phyloP scores from a whole-genome alignment of 2,797 vertebrate species.

The Novumbra hubbsi region DNA sequence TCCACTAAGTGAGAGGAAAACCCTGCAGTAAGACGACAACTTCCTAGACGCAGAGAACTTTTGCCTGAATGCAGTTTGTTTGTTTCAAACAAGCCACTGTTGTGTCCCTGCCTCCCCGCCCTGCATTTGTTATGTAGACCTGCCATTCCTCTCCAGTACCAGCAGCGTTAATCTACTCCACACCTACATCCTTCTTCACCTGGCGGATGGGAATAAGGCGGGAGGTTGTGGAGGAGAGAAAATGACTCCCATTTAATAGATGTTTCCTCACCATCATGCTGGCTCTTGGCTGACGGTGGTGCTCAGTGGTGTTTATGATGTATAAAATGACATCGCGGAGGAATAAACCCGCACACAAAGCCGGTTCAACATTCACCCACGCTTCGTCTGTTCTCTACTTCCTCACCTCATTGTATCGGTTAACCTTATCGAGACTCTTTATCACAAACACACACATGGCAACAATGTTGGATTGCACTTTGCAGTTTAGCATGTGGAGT shows the following conservation, averaged over 20 bases:
- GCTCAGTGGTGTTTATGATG: slow-evolving; percentile 77
- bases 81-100: slow-evolving; percentile 37
- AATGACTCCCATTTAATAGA: slow-evolving; percentile 71
- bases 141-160: slow-evolving; percentile 48
- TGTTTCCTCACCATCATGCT: slow-evolving; percentile 60
- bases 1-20: too few species aligned
- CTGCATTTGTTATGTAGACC: slow-evolving; percentile 55
- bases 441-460: background rate
- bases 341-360: slow-evolving; percentile 64
- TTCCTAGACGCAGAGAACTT: slow-evolving; percentile 22
- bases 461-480: background rate
- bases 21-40: too few species aligned
- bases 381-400: slow-evolving; percentile 47
- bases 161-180: slow-evolving; percentile 67
- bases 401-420: slow-evolving; percentile 48
- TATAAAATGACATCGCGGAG: slow-evolving; percentile 76
- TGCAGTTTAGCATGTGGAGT: background rate
- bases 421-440: background rate
- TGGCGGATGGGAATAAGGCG: slow-evolving; percentile 61
- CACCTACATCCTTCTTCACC: slow-evolving; percentile 53
- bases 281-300: slow-evolving; percentile 64
- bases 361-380: slow-evolving; percentile 54
- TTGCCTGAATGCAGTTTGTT: slow-evolving; percentile 31
- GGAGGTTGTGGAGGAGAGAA: slow-evolving; percentile 59
- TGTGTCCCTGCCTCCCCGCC: slow-evolving; percentile 30